Evolutionary conservation across 2,797 vertebrate genomes (phyloP).

Genomic region (Selene dorsalis): DNA sequence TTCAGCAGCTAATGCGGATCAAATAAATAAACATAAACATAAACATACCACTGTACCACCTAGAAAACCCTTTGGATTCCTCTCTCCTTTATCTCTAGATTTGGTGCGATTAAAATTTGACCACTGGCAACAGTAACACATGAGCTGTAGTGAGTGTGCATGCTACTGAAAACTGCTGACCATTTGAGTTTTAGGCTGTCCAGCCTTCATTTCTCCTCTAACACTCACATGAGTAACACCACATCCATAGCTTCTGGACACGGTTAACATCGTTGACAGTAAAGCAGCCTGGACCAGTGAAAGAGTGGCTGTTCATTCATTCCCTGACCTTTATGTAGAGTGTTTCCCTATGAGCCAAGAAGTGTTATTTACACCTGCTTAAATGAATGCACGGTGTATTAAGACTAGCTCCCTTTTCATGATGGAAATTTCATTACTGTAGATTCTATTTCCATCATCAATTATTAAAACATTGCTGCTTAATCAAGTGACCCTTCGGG

Average conservation of each 20-base stretch:
- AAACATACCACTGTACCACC: background rate
- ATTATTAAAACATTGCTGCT: conserved; percentile 89
- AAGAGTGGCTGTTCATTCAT: conserved; percentile 45
- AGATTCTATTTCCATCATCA: conserved; percentile 92
- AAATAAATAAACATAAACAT: too few species aligned
- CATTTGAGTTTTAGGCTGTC: conserved; percentile 11
- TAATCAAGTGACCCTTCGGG: conserved; percentile 71
- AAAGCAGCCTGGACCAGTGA: conserved; percentile 19
- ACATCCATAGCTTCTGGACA: conserved; percentile 46
- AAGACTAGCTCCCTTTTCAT: conserved; percentile 86
- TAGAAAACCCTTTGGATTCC: background rate
- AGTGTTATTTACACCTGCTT: conserved; percentile 72
- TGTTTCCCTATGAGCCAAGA: conserved; percentile 61
- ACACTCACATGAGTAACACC: conserved; percentile 9
- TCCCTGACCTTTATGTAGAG: conserved; percentile 55
- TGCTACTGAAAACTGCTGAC: conserved; percentile 8
- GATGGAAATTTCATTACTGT: conserved; percentile 93
- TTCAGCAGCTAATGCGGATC: too few species aligned
- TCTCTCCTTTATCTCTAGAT: conserved; percentile 3
- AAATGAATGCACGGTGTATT: conserved; percentile 70
- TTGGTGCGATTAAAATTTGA: conserved; percentile 14
- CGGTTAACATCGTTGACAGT: conserved; percentile 46
- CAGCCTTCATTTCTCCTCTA: conserved; percentile 14
- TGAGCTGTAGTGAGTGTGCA: background rate
- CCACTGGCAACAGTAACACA: background rate